Evolutionary conservation across 1,140 invertebrate genomes (phyloP).

Genomic region (Pachypeltis micranthus): DNA sequence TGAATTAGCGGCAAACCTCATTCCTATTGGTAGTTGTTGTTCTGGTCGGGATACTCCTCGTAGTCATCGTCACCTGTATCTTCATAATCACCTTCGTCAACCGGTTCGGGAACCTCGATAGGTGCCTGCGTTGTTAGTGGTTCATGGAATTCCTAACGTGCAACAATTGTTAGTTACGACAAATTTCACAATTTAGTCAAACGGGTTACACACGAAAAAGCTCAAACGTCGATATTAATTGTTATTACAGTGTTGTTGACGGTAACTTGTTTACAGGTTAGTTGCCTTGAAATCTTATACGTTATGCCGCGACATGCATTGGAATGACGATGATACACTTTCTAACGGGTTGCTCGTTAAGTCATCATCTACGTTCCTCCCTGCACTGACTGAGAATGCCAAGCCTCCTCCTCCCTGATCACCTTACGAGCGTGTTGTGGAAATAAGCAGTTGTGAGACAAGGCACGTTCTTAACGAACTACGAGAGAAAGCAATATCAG

Average conservation of each 20-base stretch:
- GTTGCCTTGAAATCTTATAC: background rate
- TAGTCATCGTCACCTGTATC: conserved; percentile 24
- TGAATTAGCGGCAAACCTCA: background rate
- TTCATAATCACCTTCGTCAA: conserved; percentile 24
- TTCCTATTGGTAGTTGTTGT: conserved; percentile 20
- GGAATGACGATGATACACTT: too few relatives aligned
- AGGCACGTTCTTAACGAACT: too few relatives aligned
- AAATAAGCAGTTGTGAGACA: too few relatives aligned
- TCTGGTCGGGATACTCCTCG: conserved; percentile 24
- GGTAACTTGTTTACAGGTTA: background rate
- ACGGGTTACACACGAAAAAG: conserved; percentile 1
- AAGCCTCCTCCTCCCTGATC: too few relatives aligned
- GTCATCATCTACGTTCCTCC: too few relatives aligned
- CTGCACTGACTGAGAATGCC: too few relatives aligned
- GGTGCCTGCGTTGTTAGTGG: conserved; percentile 21
- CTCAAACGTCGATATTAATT: background rate
- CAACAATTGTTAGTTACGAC: conserved; percentile 9
- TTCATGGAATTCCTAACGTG: conserved; percentile 20
- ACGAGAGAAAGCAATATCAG: too few relatives aligned
- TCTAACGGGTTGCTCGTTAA: too few relatives aligned
- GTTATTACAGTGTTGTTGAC: background rate
- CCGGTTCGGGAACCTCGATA: conserved; percentile 18
- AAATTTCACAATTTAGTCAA: too few relatives aligned
- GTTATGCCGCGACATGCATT: background rate
- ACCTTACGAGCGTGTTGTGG: too few relatives aligned